Base-by-base conservation (phyloP, 2,113 vertebrate species). In the Nycticebus coucang region DNA sequence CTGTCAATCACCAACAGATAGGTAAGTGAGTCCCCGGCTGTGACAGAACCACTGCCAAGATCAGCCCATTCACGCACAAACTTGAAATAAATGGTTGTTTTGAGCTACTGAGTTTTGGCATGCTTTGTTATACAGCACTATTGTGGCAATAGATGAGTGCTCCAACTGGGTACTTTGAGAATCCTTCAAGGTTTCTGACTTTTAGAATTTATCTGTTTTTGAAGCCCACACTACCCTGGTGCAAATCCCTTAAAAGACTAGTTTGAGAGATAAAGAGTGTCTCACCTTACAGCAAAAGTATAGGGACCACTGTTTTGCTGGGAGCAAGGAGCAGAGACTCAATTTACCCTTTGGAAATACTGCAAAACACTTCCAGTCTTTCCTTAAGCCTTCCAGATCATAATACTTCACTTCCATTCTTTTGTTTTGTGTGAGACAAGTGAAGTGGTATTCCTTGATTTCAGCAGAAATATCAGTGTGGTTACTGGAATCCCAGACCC, bases 391-490 rank as follows among this genome's bases (percentile, higher is more conserved):
- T 26, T 53, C 15, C 9, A 22, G 28, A 62, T 14, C 72, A 53
- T 68, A 55, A 57, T 37, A 37, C 53, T 26, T 88, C 37, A 88
- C 28, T 22, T 57, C 84, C 62, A 19, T n/a, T 71, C 64, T 85
- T 83, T 84, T 88, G 53, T 95, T 72, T 59, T 37, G 69, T 74
- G 57, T 93, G 72, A 90, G 87, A 74, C 30, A 66, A 60, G 69
- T 92, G 75, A 53, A 82, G 14, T 4, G 12, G 7, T 18, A 24
- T 41, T 57, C 4, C n/a, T 79, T 69, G 18, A 35, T 80, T 80
- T 11, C 13, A 74, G 35, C 22, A 86, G 57, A 84, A 64, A 79
- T 12, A 84, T 11, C 71, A 37, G 22, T 50, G 28, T 45, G 10
- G 18, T 41, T 53, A n/a, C 59, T 60, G 41, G 7, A 87, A 91